phyloP scores from a whole-genome alignment of 2,113 vertebrate species.

The Larimichthys polyactis region DNA sequence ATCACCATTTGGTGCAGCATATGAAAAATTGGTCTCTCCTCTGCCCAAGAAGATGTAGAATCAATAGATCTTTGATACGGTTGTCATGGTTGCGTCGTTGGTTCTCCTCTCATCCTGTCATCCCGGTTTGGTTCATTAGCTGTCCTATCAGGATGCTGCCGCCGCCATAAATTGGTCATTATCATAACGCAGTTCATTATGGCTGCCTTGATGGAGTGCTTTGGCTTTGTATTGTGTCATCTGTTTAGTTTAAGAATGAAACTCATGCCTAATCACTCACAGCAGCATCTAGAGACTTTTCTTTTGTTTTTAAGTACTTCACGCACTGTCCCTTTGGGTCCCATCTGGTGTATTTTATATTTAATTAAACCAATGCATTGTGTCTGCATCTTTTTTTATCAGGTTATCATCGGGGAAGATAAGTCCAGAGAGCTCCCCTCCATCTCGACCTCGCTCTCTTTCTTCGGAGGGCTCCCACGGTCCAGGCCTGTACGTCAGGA shows the following conservation, averaged over 20 bases:
- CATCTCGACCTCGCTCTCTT: slow-evolving; percentile 92
- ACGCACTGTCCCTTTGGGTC: background rate
- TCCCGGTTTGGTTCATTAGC: slow-evolving; percentile 65
- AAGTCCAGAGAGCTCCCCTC: slow-evolving; percentile 97
- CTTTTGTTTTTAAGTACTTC: slow-evolving; percentile 12
- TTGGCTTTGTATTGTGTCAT: slow-evolving; percentile 67
- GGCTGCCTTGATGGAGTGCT: slow-evolving; percentile 57
- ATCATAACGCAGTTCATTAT: slow-evolving; percentile 58
- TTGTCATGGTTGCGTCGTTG: slow-evolving; percentile 71
- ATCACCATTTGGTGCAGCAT: slow-evolving; percentile 74
- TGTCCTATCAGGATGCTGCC: slow-evolving; percentile 54
- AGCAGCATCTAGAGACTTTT: slow-evolving; percentile 32
- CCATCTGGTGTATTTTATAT: background rate
- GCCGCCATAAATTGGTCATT: slow-evolving; percentile 54
- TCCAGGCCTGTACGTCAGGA: slow-evolving; percentile 91
- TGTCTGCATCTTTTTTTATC: slow-evolving; percentile 64
- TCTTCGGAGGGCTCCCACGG: slow-evolving; percentile 91
- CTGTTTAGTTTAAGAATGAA: slow-evolving; percentile 36
- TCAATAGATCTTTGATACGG: slow-evolving; percentile 63
- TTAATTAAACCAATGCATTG: slow-evolving; percentile 38
- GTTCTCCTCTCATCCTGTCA: slow-evolving; percentile 70
- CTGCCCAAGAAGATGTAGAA: slow-evolving; percentile 63
- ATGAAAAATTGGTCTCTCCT: slow-evolving; percentile 67
- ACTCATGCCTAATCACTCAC: slow-evolving; percentile 25
- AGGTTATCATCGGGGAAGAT: slow-evolving; percentile 98